Percentiles rank a stretch among this genome's conserved stretches.
Conservation (phyloP, 2,888 invertebrate genomes). For the Autographa gamma region DNA sequence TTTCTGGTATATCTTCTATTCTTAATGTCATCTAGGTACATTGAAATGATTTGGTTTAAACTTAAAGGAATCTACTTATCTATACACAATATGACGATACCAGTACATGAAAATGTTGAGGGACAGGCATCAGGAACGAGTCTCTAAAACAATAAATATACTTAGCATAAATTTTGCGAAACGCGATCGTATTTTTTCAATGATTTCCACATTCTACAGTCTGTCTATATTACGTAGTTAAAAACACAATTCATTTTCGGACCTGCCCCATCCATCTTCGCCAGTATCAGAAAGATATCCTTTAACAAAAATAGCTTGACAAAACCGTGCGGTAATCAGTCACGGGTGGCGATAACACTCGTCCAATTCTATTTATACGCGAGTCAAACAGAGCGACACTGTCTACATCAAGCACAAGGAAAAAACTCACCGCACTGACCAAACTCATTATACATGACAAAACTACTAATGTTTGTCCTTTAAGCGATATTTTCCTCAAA, state of each 20-base stretch:
- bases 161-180: too few species aligned
- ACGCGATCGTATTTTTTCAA: too few species aligned
- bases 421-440: slow-evolving; percentile 1
- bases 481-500: background rate
- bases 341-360: slow-evolving; percentile 26
- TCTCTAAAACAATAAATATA: too few species aligned
- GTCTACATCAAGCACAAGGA: slow-evolving; percentile 30
- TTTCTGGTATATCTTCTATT: background rate
- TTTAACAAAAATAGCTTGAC: slow-evolving; percentile 30
- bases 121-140: too few species aligned
- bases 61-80: too few species aligned
- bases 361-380: slow-evolving; percentile 29
- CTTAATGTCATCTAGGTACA: too few species aligned
- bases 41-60: too few species aligned
- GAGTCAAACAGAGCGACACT: slow-evolving; percentile 15
- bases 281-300: slow-evolving; percentile 23
- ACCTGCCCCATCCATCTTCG: background rate
- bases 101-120: too few species aligned
- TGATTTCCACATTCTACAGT: too few species aligned
- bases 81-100: too few species aligned
- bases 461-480: background rate
- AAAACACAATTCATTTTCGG: background rate
- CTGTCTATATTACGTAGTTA: background rate
- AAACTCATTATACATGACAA: slow-evolving; percentile 30
- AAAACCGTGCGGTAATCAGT: slow-evolving; percentile 33